Percentiles rank a stretch among this genome's conserved stretches.
Evolutionary conservation across 2,113 vertebrate species (phyloP).

Genomic region (Siniperca chuatsi): DNA sequence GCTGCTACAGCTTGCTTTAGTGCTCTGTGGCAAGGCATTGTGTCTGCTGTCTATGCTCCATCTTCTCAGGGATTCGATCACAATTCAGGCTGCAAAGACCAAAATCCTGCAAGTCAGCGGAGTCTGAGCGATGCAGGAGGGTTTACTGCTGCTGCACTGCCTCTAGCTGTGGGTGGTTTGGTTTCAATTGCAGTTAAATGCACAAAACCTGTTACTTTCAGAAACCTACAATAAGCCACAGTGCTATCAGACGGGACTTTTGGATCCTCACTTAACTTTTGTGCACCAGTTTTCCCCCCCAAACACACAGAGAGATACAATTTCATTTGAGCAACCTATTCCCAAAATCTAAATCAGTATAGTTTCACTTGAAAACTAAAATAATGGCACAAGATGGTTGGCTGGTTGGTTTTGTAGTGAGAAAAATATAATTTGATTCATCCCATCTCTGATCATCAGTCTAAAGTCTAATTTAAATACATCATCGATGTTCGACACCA

Average conservation of each 20-base stretch:
- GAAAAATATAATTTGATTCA: not conserved
- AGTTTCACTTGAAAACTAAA: not conserved
- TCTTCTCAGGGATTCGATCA: slow-evolving; percentile 59
- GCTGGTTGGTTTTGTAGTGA: not conserved
- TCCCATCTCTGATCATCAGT: not conserved
- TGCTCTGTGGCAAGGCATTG: slow-evolving; percentile 21
- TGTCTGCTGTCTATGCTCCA: slow-evolving; percentile 24
- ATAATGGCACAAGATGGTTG: not conserved
- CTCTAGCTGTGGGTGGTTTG: not conserved
- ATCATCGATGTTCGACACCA: not conserved
- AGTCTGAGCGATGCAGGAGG: not conserved
- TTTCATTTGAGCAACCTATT: not conserved
- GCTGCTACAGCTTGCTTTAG: not conserved
- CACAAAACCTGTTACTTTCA: not conserved
- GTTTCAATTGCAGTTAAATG: not conserved
- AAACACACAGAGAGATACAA: not conserved
- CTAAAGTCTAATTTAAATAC: not conserved
- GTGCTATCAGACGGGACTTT: not conserved
- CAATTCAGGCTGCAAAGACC: slow-evolving; percentile 4
- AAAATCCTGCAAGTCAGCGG: not conserved
- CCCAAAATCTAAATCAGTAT: not conserved
- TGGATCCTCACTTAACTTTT: not conserved
- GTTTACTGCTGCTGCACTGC: not conserved
- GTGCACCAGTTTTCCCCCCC: not conserved
- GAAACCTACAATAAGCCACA: not conserved